A percentile compares a stretch with the other conserved stretches of the same genome.
Conservation (phyloP, 2,797 vertebrate species). For the Acanthis flammea region DNA sequence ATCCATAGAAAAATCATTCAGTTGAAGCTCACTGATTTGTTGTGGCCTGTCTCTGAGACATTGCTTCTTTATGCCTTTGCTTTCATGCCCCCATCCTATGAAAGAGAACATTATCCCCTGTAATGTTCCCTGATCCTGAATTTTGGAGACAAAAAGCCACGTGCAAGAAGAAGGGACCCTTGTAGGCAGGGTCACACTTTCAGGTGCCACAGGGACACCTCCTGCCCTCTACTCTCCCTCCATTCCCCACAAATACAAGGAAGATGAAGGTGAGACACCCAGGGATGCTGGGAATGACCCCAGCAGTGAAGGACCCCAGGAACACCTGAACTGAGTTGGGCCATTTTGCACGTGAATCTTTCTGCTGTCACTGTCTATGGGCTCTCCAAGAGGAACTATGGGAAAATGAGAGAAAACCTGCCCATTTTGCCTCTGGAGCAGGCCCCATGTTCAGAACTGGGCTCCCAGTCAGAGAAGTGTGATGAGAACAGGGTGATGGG, state of each 20-base stretch:
- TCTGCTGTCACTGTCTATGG: background rate
- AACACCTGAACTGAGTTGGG: background rate
- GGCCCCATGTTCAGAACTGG: background rate
- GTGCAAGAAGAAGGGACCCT: background rate
- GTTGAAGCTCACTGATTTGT: background rate
- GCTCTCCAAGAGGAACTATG: background rate
- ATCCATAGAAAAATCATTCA: background rate
- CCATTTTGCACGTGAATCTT: rapidly evolving
- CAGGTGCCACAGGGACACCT: background rate
- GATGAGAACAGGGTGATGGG: rapidly evolving
- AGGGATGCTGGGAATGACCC: background rate
- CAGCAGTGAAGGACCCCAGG: background rate
- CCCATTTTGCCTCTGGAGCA: background rate
- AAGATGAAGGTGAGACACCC: background rate
- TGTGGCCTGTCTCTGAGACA: background rate
- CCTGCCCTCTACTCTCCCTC: background rate
- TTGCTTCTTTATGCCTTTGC: background rate
- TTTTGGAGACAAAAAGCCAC: background rate
- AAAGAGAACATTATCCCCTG: background rate
- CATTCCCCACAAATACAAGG: background rate
- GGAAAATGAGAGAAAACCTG: background rate
- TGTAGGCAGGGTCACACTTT: background rate
- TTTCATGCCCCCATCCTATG: background rate
- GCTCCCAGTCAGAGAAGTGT: background rate
- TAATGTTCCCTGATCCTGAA: background rate